A percentile compares a stretch with the other conserved stretches of the same genome.
phyloP scores from a whole-genome alignment of 1,140 invertebrate genomes.

The Polyergus mexicanus region DNA sequence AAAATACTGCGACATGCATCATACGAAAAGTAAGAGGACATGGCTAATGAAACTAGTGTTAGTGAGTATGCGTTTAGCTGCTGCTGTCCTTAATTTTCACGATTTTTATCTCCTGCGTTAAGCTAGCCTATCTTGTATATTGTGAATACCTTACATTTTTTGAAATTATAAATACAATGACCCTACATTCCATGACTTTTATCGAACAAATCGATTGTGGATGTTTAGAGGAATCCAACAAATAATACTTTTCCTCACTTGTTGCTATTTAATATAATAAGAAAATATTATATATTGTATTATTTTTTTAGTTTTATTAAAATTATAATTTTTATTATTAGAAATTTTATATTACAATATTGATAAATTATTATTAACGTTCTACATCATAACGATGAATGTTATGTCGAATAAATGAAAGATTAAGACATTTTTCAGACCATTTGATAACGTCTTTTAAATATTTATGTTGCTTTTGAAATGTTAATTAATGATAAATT shows the following conservation, averaged over 20 bases:
- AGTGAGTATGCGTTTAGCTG: slow-evolving; percentile 19
- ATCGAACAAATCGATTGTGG: not conserved
- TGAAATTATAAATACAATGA: slow-evolving; percentile 13
- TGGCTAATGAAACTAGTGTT: slow-evolving; percentile 37
- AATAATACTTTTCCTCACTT: not conserved
- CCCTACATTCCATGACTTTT: not conserved
- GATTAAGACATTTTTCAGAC: not conserved
- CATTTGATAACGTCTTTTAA: not conserved
- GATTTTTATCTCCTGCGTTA: slow-evolving; percentile 8
- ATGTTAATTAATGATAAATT: not conserved
- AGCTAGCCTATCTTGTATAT: not conserved
- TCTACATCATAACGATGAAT: not conserved
- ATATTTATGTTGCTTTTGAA: not conserved
- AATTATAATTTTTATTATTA: slow-evolving; percentile 3
- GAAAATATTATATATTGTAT: not conserved
- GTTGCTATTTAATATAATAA: not conserved
- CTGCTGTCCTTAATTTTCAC: slow-evolving; percentile 25
- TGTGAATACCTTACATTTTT: not conserved
- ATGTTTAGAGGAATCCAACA: not conserved
- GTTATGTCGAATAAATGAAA: not conserved
- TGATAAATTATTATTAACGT: not conserved
- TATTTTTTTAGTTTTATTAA: not conserved
- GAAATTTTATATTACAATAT: not conserved
- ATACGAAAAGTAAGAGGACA: slow-evolving; percentile 3
- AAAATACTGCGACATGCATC: slow-evolving; percentile 33